Evolutionary conservation across 2,888 invertebrate species (phyloP).

Genomic region (Pandemis heparana): DNA sequence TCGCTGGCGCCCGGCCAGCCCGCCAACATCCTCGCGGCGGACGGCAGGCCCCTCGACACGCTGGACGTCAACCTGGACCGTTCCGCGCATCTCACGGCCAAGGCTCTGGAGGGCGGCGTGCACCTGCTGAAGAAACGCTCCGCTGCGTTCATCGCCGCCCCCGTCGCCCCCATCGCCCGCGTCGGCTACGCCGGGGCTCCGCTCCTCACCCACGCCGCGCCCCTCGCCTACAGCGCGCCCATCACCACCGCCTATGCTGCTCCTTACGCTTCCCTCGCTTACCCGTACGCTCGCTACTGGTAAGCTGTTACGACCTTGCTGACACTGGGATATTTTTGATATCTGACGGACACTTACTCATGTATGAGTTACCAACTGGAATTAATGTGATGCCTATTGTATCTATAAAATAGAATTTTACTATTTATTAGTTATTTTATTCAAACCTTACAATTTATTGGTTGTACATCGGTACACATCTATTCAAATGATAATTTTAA

Average conservation of each 20-base stretch:
- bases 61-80: constrained; percentile 79
- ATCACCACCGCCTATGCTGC: constrained; percentile 48
- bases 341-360: too few species aligned
- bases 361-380: too few species aligned
- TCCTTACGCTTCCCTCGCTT: constrained; percentile 58
- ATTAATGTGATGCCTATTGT: too few species aligned
- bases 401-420: too few species aligned
- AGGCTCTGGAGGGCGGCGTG: constrained; percentile 62
- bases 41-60: constrained; percentile 78
- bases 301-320: constrained; percentile 20
- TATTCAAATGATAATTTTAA: too few species aligned
- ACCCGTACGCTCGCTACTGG: constrained; percentile 53
- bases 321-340: too few species aligned
- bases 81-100: constrained; percentile 71
- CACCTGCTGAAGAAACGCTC: constrained; percentile 71
- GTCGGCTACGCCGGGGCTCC: constrained; percentile 47
- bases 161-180: constrained; percentile 55
- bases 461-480: too few species aligned
- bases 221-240: constrained; percentile 50
- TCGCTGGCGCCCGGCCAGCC: constrained; percentile 79
- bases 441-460: too few species aligned
- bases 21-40: constrained; percentile 73
- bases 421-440: too few species aligned
- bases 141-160: constrained; percentile 58
- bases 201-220: constrained; percentile 45